Evolutionary conservation across 2,888 invertebrate species (phyloP), one percentile per base, ranked within the genome.

Genomic region (Lycophotia porphyrea): DNA sequence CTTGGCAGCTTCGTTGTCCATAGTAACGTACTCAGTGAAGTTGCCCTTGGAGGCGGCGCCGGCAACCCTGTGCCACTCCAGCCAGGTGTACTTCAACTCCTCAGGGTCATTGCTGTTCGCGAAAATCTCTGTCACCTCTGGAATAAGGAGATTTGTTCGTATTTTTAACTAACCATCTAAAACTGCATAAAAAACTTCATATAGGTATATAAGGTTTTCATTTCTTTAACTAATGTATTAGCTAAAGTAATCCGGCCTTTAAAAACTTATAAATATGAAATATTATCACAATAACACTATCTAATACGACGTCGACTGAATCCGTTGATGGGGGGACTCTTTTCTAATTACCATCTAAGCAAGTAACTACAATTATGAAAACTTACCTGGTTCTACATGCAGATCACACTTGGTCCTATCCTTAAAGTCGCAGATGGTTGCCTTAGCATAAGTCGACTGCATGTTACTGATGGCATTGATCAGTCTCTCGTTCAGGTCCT

Each of bases 41-140:
- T 97, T 92, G 2, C 95, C 92, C 68, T 97, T 97, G 2, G 97
- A 97, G 21, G 97, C 96, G 44, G 97, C 97, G 0, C 98, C 98
- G 0, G 98, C 98, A 47, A 97, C 97, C 78, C 97, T 97, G 86
- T 99, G 97, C 98, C 98, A 99, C 89, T 98, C 97, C 5, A 97
- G 89, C 99, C 99, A 99, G 0, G 97, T 97, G 88, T 98, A 97
- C 87, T 98, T 97, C 80, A 99, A 93, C 90, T 98, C 98, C 63
- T 98, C 97, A 0, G 98, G 97, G 90, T 99, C 97, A 21, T 97
- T 96, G 71, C 98, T 98, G 1, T 92, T 97, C 0, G 97, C 96
- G 76, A 98, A 95, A 11, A 98, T 96, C 47, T 97, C 96, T 0
- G 97, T 98, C n/a, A 98, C 94, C 75, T 98, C 98, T 97, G 93